These are phyloP conservation scores for Muscicapa adusta DNA, from an alignment of 2,113 vertebrate genomes.

Conservation along the genomic window DNA sequence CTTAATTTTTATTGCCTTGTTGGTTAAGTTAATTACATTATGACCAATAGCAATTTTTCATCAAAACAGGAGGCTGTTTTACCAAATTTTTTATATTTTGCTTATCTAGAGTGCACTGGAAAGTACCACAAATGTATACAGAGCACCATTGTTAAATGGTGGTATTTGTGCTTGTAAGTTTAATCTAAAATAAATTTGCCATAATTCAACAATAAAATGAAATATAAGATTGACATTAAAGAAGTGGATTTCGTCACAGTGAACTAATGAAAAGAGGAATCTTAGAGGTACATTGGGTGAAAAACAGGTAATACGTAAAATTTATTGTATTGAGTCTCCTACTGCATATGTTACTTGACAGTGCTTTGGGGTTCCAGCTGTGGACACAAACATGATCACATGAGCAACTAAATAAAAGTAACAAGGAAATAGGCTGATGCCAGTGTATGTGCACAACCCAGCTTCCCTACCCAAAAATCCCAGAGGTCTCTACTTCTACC, in stretches of 20 bases:
- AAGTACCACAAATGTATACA: background rate
- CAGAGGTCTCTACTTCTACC: background rate
- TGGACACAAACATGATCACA: background rate
- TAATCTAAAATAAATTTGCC: background rate
- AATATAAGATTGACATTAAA: background rate
- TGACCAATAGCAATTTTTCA: background rate
- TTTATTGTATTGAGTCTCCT: background rate
- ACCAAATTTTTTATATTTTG: background rate
- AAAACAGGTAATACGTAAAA: background rate
- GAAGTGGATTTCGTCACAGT: background rate
- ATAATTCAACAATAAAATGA: background rate
- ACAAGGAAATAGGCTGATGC: background rate
- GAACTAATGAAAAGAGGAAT: background rate
- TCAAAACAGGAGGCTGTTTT: conserved; percentile 1
- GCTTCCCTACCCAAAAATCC: background rate
- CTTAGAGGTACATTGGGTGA: background rate
- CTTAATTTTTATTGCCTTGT: conserved; percentile 30
- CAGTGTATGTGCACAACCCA: background rate
- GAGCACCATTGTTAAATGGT: background rate
- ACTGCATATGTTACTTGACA: background rate
- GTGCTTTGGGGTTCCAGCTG: background rate
- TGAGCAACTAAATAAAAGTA: background rate
- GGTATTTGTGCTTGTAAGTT: background rate
- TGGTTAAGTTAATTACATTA: background rate
- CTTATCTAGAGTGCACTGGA: background rate